Base-by-base conservation (phyloP, 2,797 vertebrate genomes). In the Sebastiscus albofasciatus region DNA sequence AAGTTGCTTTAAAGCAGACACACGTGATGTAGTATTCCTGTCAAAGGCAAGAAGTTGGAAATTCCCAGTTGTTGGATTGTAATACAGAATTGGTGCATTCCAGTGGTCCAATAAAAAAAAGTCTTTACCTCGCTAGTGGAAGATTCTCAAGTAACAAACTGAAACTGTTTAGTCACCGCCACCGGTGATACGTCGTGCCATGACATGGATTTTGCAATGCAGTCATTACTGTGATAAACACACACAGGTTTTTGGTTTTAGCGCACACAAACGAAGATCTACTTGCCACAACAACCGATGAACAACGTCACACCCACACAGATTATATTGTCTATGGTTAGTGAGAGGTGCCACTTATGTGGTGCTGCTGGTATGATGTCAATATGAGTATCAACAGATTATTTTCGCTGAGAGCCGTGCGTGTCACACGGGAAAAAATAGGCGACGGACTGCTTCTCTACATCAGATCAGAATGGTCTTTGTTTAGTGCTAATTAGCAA, bases 21-120 rank as follows among this genome's bases (percentile, higher is more conserved):
- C 49, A n/a, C 4, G 49, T 52, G 49, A 52, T n/a, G 52, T 18
- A 22, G 22, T 29, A 33, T 65, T 87, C 54, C 67, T 65, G 62
- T 76, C 39, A 14, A 20, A 75, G 31, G 36, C 71, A 36, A 39
- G 26, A 24, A 16, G 59, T 24, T 56, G 60, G 71, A 76, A 77
- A 62, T 77, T 68, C 61, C 66, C 79, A 75, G 66, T 49, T 60
- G 29, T 59, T 60, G 39, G 60, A 8, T 75, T 68, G 68, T 54
- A 59, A 34, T 75, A 29, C 16, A 36, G 24, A 71, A 67, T 5
- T 55, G 65, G 12, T 71, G 46, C 56, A 26, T 62, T 77, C 80
- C 73, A 77, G 69, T 56, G 64, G 39, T 59, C 31, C 29, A 12
- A 27, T 46, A 12, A 24, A 72, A 55, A 61, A 79, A 39, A 39